These are phyloP conservation scores for Synchiropus splendidus DNA, from an alignment of 2,113 vertebrate genomes.

Conservation along the genomic window DNA sequence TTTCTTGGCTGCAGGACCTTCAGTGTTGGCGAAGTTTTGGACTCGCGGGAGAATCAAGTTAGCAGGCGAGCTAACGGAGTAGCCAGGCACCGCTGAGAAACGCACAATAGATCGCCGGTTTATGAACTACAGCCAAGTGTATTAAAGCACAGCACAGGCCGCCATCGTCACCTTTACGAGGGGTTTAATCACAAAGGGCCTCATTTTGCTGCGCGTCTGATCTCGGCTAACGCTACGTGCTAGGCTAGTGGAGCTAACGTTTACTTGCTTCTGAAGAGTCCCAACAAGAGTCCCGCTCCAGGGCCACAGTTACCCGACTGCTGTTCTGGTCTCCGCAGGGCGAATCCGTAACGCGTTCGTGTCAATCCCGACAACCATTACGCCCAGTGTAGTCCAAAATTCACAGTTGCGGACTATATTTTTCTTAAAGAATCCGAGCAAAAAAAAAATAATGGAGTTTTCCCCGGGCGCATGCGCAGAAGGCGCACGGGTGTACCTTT, in stretches of 20 bases:
- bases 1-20: constrained; percentile 25
- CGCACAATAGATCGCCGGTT: no score
- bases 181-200: constrained; percentile 16
- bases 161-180: no score
- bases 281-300: constrained; percentile 51
- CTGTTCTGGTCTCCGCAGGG: constrained; percentile 15
- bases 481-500: constrained; percentile 69
- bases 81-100: neutral
- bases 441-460: constrained; percentile 78
- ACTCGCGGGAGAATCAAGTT: constrained; percentile 61
- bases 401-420: constrained; percentile 53
- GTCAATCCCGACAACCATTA: constrained; percentile 30
- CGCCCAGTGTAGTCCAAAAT: constrained; percentile 42
- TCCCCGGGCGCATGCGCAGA: constrained; percentile 76
- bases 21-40: constrained; percentile 51
- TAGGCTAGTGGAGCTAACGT: constrained; percentile 53
- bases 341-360: constrained; percentile 17
- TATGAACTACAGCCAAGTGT: no score
- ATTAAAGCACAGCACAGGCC: no score
- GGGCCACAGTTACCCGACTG: constrained; percentile 31
- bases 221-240: constrained; percentile 40
- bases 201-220: constrained; percentile 63
- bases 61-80: constrained; percentile 43
- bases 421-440: constrained; percentile 70
- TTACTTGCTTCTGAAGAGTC: constrained; percentile 61